Base-by-base conservation (phyloP, 2,113 vertebrate species). In the Grammomys dolichurus region DNA sequence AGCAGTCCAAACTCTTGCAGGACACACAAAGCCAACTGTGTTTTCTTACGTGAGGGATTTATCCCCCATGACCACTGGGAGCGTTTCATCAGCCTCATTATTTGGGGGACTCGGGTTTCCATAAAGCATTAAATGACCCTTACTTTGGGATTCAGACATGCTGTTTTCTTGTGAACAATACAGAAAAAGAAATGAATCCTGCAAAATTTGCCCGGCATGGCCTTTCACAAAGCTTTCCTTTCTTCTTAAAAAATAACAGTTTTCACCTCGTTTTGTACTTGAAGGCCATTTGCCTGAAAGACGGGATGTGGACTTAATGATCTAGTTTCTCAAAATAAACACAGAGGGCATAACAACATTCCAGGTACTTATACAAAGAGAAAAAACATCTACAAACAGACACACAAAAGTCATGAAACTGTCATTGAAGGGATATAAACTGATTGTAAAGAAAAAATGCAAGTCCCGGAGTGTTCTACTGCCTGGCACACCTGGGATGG, bases 211-310 rank as follows among this genome's bases (percentile, higher is more conserved):
- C 43, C 89, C 92, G 69, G 24, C 46, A 95, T 8, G 87, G 92
- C 51, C 36, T 33, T 96, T 97, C 81, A 33, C 95, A 97, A 98
- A 97, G 84, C 75, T 95, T 96, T 94, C 77, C 96, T 98, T 96
- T 96, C 93, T 94, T 93, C 96, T 96, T 93, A 96, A 97, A 98
- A 98, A 98, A 89, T 93, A 97, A 97, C 97, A 94, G 33, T 40
- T 87, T 85, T 96, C 63, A 69, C 67, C 96, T 93, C 85, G 40
- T 98, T 97, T 98, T 97, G 40, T 48, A 97, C 95, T 67, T 97
- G 95, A 97, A 97, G 93, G 94, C 98, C 94, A 93, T 93, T 92
- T 96, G 78, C 96, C 96, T 92, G 95, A 97, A 98, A 96, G 84
- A 86, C 76, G 31, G 95, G 87, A 75, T 93, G 94, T 97, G 65